These are phyloP conservation scores for Meteorus sp. DNA, from an alignment of 1,140 invertebrate species.

Conservation along the genomic window DNA sequence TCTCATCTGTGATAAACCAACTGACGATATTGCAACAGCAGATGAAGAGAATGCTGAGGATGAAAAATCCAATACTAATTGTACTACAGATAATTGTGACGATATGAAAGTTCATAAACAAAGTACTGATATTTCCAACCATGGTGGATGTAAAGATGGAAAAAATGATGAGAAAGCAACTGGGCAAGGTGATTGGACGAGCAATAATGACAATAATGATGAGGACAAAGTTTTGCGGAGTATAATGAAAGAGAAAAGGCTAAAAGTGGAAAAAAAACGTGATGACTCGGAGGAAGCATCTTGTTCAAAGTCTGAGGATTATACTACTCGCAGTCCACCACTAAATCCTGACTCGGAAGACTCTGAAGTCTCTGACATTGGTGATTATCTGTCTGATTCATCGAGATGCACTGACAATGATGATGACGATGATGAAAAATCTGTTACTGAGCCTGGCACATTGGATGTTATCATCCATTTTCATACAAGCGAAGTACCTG, in stretches of 20 bases:
- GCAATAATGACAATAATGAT: slow-evolving; percentile 15
- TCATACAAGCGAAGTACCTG: slow-evolving; percentile 31
- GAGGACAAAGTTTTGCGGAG: slow-evolving; percentile 11
- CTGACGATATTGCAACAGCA: slow-evolving; percentile 13
- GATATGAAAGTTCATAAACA: slow-evolving; percentile 34
- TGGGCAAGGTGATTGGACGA: slow-evolving; percentile 3
- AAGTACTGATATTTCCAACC: neutral
- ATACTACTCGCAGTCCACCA: slow-evolving; percentile 7
- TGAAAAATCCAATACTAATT: slow-evolving; percentile 34
- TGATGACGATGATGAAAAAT: slow-evolving; percentile 12
- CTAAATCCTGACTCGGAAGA: slow-evolving; percentile 38
- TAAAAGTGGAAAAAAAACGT: slow-evolving; percentile 9
- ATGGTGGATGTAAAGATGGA: too few relatives aligned
- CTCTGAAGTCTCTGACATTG: slow-evolving; percentile 38
- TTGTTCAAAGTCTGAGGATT: slow-evolving; percentile 17
- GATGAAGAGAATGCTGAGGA: slow-evolving; percentile 34
- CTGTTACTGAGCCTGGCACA: slow-evolving; percentile 26
- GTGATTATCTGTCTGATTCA: slow-evolving; percentile 37
- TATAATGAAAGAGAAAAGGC: slow-evolving; percentile 14
- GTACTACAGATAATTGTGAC: slow-evolving; percentile 42
- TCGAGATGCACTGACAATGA: slow-evolving; percentile 20
- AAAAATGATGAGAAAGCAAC: slow-evolving; percentile 35
- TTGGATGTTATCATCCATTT: slow-evolving; percentile 54
- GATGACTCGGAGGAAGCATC: slow-evolving; percentile 10
- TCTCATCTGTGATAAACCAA: slow-evolving; percentile 48